Evolutionary conservation across 2,113 vertebrate genomes (phyloP).

Genomic region (Piliocolobus tephrosceles): DNA sequence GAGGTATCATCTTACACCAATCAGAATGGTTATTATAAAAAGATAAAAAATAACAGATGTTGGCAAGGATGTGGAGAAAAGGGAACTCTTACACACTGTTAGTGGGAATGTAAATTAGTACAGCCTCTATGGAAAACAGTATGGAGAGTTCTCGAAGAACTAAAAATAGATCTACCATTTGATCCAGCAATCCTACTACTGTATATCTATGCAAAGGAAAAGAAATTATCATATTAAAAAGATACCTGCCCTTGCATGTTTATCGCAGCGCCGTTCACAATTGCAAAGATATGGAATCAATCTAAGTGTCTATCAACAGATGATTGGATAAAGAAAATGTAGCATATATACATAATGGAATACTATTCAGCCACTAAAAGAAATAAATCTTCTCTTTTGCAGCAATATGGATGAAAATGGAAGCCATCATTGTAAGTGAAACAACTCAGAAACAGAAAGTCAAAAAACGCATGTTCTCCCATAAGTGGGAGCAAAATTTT

Average conservation of each 20-base stretch:
- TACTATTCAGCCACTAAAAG: background rate
- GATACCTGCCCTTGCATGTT: background rate
- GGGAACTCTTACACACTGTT: background rate
- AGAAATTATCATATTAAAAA: background rate
- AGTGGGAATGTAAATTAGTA: background rate
- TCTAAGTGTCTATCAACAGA: background rate
- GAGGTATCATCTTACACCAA: background rate
- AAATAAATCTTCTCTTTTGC: background rate
- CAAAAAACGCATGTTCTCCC: background rate
- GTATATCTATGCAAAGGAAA: background rate
- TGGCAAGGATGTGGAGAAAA: background rate
- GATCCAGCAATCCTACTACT: background rate
- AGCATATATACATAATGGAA: background rate
- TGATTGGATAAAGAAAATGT: background rate
- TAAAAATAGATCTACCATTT: background rate
- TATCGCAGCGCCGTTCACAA: background rate
- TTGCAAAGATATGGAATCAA: background rate
- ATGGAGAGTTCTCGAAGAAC: no score
- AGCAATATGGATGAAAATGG: background rate
- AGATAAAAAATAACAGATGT: background rate
- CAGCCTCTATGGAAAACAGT: background rate
- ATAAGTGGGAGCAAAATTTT: background rate
- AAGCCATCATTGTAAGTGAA: background rate
- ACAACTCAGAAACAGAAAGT: background rate
- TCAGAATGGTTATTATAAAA: background rate